Evolutionary conservation across 2,113 vertebrate genomes (phyloP), one percentile per base, ranked within the genome.

Genomic region (Forbesichthys agassizii): DNA sequence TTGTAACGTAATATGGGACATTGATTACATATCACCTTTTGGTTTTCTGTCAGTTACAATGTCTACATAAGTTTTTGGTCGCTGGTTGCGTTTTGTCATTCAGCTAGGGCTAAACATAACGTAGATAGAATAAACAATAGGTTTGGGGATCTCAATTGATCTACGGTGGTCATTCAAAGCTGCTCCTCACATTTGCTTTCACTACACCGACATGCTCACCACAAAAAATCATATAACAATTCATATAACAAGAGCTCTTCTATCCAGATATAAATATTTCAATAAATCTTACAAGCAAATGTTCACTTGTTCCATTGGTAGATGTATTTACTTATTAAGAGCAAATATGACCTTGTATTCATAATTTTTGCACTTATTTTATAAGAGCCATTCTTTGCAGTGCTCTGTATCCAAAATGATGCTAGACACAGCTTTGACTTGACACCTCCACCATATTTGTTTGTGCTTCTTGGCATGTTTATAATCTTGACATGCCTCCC

Each of bases 391-490:
- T 27, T 27, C 27, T 27, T 27, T 27, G 27, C 27, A 27, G 27
- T 27, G 27, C 27, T 27, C 8, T 20, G 18, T 48, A 27, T 64
- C 63, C 61, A 2, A 27, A 20, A 57, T 56, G 11, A 12, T 65
- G 73, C 55, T 58, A 61, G 16, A 6, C 14, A 63, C 71, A 16
- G 48, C 13, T 53, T 56, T 75, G 63, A 82, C 69, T 85, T 72
- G 72, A 62, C 68, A 55, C 64, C 54, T 79, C 78, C 61, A 8
- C 68, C 75, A 64, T 61, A 48, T 68, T 81, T 12, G 16, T 59
- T 77, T 61, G 48, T 64, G 65, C 80, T 78, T 75, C 55, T 73
- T 80, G 71, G 84, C 82, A 73, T 71, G 85, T 85, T 88, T 71
- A 81, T 81, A 85, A 79, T 8, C 36, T 42, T 42, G 36, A 5